These are phyloP conservation scores for Prunella fulvescens DNA, from an alignment of 2,113 vertebrate genomes.

Conservation along the genomic window DNA sequence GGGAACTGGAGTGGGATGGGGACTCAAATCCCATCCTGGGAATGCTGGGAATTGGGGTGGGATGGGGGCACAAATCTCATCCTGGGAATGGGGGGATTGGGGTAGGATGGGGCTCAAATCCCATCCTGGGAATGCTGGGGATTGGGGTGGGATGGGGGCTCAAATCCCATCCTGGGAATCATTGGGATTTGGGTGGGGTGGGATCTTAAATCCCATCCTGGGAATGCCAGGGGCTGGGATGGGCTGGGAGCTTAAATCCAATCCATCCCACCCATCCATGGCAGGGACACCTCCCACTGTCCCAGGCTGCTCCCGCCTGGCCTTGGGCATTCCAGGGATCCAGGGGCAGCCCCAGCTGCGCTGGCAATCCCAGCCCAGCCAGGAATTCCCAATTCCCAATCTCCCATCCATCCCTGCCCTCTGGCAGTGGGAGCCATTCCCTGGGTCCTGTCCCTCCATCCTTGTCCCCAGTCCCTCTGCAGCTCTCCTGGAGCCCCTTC, in stretches of 20 bases:
- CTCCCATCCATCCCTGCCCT: neutral
- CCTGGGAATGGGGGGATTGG: no score
- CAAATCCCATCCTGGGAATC: neutral
- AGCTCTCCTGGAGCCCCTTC: neutral
- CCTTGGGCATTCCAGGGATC: neutral
- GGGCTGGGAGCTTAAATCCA: no score
- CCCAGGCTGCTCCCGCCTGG: neutral
- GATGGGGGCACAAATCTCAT: no score
- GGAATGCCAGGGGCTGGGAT: neutral
- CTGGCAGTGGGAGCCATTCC: neutral
- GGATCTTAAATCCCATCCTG: neutral
- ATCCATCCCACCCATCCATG: neutral
- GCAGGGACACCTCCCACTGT: accelerated
- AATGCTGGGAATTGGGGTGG: no score
- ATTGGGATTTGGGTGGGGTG: no score
- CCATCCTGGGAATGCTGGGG: no score
- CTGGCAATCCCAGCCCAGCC: neutral
- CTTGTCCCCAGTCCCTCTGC: neutral
- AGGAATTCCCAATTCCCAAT: neutral
- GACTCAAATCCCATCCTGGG: no score
- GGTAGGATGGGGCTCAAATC: no score
- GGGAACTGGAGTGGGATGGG: no score
- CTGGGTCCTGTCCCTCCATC: neutral
- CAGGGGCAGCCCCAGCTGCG: neutral
- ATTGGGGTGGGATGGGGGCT: neutral